Percentiles rank a stretch among this genome's conserved stretches.
Evolutionary conservation across 2,888 invertebrate species (phyloP).

Genomic region (Biston stratarius): DNA sequence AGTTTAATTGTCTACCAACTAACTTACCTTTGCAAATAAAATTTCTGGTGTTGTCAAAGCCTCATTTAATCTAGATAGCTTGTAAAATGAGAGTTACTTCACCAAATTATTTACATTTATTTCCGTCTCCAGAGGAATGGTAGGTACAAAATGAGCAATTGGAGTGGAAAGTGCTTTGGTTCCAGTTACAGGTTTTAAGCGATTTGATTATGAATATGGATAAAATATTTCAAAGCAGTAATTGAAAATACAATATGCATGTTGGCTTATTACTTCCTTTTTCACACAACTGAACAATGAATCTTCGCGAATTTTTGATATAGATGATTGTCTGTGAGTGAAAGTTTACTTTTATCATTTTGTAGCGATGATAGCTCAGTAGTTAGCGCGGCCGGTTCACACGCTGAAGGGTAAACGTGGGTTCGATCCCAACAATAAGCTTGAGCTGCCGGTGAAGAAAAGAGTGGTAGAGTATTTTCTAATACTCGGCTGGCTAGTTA

Average conservation of each 20-base stretch:
- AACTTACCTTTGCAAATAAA: neutral
- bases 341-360: too few species aligned
- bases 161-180: constrained; percentile 50
- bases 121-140: constrained; percentile 60
- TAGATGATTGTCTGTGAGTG: too few species aligned
- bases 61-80: constrained; percentile 31
- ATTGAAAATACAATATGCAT: neutral
- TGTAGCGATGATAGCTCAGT: too few species aligned
- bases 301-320: too few species aligned
- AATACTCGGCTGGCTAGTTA: too few species aligned
- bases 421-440: too few species aligned
- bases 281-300: too few species aligned
- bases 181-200: constrained; percentile 39
- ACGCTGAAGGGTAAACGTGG: too few species aligned
- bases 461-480: too few species aligned
- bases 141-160: constrained; percentile 61
- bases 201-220: constrained; percentile 1
- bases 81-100: constrained; percentile 45
- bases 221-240: neutral
- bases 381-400: too few species aligned
- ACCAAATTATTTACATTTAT: constrained; percentile 56
- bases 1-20: too few species aligned
- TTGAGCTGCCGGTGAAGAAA: neutral
- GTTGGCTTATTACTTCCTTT: too few species aligned
- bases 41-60: constrained; percentile 23